Conservation (phyloP, 2,113 vertebrate species). For the Mobula birostris region DNA sequence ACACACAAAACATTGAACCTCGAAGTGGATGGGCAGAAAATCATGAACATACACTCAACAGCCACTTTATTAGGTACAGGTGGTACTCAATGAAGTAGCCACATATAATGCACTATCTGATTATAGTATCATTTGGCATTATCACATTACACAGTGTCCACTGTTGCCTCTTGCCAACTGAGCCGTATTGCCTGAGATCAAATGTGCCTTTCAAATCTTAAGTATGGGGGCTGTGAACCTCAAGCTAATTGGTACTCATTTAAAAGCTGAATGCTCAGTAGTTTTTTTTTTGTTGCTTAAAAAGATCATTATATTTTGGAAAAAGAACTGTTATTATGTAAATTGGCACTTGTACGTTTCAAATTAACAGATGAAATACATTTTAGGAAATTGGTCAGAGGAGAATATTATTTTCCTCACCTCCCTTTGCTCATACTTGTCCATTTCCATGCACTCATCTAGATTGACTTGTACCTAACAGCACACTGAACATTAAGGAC, state of each 20-base stretch:
- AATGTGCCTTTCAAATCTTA: conserved; percentile 20
- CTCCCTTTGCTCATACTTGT: neutral
- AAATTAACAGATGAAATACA: conserved; percentile 3
- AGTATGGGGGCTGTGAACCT: neutral
- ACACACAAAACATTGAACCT: too few species aligned
- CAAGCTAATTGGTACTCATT: neutral
- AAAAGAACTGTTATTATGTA: conserved; percentile 2
- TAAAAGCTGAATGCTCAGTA: neutral
- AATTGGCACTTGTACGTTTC: conserved; percentile 24
- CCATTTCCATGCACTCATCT: neutral
- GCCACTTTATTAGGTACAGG: too few species aligned
- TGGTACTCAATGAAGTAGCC: too few species aligned
- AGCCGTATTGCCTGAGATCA: neutral
- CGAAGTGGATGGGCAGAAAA: too few species aligned
- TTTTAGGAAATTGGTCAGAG: neutral
- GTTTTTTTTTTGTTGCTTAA: neutral
- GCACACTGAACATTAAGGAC: neutral
- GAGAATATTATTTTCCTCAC: neutral
- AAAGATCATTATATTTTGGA: neutral
- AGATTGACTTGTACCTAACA: neutral
- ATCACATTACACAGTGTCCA: too few species aligned
- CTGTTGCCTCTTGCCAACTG: neutral
- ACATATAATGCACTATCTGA: neutral
- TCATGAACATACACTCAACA: too few species aligned
- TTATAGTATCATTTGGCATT: too few species aligned